Conservation (phyloP, 2,113 vertebrate genomes). For the Scytalopus superciliaris region DNA sequence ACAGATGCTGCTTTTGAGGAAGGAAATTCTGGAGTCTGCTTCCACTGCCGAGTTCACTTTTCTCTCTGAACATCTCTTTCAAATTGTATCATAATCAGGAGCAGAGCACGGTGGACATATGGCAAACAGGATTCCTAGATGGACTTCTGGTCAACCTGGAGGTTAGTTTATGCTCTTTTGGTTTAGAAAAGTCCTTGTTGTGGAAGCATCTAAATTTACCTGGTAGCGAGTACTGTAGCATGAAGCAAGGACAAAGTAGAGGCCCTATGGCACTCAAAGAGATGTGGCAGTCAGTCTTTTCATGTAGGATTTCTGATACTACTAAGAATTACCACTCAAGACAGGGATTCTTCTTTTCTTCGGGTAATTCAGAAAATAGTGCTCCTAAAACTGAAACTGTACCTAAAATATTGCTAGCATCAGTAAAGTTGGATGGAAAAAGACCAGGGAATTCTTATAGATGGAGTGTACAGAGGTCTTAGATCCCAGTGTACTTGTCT, state of each 20-base stretch:
- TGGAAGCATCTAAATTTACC: background rate
- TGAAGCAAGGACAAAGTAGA: background rate
- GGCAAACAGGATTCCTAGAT: background rate
- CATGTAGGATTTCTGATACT: background rate
- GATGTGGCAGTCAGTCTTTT: background rate
- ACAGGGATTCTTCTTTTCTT: background rate
- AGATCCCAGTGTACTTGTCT: background rate
- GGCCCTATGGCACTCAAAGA: background rate
- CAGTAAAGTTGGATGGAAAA: background rate
- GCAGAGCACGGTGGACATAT: background rate
- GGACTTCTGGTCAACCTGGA: background rate
- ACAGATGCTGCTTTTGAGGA: background rate
- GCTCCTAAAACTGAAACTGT: background rate
- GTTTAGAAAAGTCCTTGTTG: background rate
- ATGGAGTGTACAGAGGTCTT: background rate
- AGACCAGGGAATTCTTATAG: background rate
- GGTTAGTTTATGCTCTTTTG: background rate
- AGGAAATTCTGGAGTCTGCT: background rate
- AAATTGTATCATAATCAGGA: background rate
- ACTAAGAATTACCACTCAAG: background rate
- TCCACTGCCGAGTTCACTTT: background rate
- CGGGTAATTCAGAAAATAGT: background rate
- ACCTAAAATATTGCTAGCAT: background rate
- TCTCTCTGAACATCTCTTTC: background rate
- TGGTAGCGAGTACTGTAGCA: background rate